Conservation (phyloP, 2,113 vertebrate genomes). For the Pluvianellus socialis region DNA sequence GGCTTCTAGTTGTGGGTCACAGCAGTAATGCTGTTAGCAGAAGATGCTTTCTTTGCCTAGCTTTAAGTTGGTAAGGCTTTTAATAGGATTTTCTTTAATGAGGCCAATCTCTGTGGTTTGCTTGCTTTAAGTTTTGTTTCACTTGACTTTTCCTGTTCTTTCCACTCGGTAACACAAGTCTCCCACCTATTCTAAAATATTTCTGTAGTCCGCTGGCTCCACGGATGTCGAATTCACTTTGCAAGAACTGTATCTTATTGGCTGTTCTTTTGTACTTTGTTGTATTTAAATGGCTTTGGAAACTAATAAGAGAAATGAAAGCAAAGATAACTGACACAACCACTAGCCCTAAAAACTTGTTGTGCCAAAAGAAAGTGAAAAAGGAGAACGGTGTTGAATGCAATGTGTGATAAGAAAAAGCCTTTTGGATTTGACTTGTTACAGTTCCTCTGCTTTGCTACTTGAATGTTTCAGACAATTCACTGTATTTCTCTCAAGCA, state of each 20-base stretch:
- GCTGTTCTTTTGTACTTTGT: background rate
- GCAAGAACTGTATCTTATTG: background rate
- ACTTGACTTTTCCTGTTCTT: background rate
- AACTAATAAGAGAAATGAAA: background rate
- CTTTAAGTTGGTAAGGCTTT: constrained; percentile 19
- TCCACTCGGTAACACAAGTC: background rate
- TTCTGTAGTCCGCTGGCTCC: background rate
- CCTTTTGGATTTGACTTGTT: background rate
- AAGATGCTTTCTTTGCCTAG: background rate
- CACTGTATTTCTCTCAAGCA: background rate
- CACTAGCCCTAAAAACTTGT: background rate
- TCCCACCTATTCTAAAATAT: background rate
- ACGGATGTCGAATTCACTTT: background rate
- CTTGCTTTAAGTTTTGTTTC: background rate
- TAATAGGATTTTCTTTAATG: constrained; percentile 31
- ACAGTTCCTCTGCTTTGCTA: background rate
- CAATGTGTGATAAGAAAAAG: background rate
- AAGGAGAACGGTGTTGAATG: background rate
- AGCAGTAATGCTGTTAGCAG: background rate
- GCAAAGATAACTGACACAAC: background rate
- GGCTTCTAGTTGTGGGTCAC: background rate
- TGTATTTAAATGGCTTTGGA: background rate
- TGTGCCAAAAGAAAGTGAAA: background rate
- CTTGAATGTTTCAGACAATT: background rate
- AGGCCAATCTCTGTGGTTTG: background rate